Base-by-base conservation (phyloP, 1,140 invertebrate species). In the Caerostris darwini region DNA sequence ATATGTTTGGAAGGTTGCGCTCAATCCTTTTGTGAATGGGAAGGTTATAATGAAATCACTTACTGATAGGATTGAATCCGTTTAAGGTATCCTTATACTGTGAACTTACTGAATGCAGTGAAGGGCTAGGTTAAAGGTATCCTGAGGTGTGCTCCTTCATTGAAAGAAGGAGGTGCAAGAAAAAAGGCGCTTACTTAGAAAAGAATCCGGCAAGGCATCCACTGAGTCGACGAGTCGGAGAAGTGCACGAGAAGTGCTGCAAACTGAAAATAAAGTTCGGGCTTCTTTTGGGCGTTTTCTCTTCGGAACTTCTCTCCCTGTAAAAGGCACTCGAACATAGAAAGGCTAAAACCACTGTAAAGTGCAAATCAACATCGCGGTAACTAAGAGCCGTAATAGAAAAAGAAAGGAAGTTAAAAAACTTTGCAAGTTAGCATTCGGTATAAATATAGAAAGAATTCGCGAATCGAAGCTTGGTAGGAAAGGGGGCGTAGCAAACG, bases 401-500 rank as follows among this genome's bases (percentile, higher is more conserved):
- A 90, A 77, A 77, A 14, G 8, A 90, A 90, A 12, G 67, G 14
- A 71, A 81, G 89, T 19, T 81, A 90, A 12, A 58, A 77, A 90
- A 81, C n/a, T 50, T 19, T 50, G 89, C 34, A 50, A 57, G 64
- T 64, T 53, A 89, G 12, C n/a, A 90, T 81, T 90, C n/a, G 56
- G 34, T 92, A 92, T 61, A 83, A 92, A 92, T 12, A 77, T 92
- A 81, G 90, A 92, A 92, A 83, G 82, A 92, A 81, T n/a, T 7
- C 50, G 61, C 83, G 19, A 77, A 57, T 58, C 53, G 10, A 83
- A 54, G 58, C 81, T 71, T 53, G 69, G 71, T 77, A 86, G 92
- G 89, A 81, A 88, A 85, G 92, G 85, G 86, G 92, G 86, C 85
- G 85, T 67, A 91, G 82, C 81, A 92, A 83, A 86, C 82, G 92